Base-by-base conservation (phyloP, 2,888 invertebrate genomes). In the Volucella bombylans region DNA sequence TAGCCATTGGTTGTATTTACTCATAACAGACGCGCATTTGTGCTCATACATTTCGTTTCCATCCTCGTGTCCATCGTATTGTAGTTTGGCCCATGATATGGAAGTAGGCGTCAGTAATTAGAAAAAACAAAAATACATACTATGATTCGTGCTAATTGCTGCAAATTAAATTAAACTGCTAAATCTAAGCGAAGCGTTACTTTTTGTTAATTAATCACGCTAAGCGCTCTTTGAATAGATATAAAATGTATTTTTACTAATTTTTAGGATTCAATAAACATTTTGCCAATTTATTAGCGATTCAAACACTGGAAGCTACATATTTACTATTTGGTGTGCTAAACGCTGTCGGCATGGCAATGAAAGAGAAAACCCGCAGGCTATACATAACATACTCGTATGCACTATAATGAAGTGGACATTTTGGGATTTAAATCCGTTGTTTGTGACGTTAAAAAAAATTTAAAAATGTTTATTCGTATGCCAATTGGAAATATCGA, bases 91-190 rank as follows among this genome's bases (percentile, higher is more conserved):
- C 47, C 18, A 38, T n/a, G 54, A 43, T n/a, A 73, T 54, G 64
- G 38, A 55, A 78, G 43, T 72, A 45, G 59, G 57, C 31, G 6
- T 31, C 31, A 31, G 31, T 31, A 31, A 31, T 31, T 31, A 31
- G 6, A 31, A 31, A 31, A 23, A 23, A 23, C 61, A 72, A 79
- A n/a, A n/a, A n/a, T n/a, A n/a, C n/a, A 71, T 57, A 59, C 57
- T 10, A 67, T 73, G 72, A 72, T 52, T 23, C 65, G 50, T 52
- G 72, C 54, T 79, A 72, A 72, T 79, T 65, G 65, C 59, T 61
- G 71, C 59, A 67, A 79, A 72, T 72, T 65, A 45, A 79, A 79
- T 79, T 61, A 72, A 45, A 62, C 50, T 74, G 62, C 55, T 73
- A 15, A 54, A 50, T 61, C 39, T 43, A 38, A 64, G 73, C 55